phyloP scores from a whole-genome alignment of 2,113 vertebrate genomes.

The Herpailurus yagouaroundi region DNA sequence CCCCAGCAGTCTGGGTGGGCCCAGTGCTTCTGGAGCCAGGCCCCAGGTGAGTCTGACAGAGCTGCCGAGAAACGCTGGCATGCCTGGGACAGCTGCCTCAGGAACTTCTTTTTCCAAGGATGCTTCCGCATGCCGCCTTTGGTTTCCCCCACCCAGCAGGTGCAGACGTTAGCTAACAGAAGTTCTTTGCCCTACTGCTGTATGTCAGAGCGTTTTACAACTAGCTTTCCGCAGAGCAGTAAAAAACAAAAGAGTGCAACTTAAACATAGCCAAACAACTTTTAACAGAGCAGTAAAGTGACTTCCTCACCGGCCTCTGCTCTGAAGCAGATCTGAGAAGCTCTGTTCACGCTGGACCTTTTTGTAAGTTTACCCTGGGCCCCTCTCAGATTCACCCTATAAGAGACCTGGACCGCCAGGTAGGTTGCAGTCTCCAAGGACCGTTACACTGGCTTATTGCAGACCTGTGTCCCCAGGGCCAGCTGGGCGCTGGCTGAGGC shows the following conservation, averaged over 20 bases:
- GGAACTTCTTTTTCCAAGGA: background rate
- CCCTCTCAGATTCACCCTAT: background rate
- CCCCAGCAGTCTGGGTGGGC: background rate
- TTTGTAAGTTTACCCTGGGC: background rate
- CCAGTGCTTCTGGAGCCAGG: background rate
- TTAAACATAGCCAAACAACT: slow-evolving; percentile 64
- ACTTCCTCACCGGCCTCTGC: slow-evolving; percentile 42
- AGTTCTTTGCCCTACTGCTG: slow-evolving; percentile 59
- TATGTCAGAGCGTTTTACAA: slow-evolving; percentile 62
- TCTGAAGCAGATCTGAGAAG: background rate
- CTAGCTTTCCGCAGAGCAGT: slow-evolving; percentile 72
- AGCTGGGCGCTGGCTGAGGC: background rate
- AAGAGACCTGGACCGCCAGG: background rate
- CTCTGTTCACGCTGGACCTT: background rate
- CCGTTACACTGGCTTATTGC: background rate
- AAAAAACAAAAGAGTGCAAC: slow-evolving; percentile 61
- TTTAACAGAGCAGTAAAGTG: slow-evolving; percentile 63
- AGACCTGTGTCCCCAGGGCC: background rate
- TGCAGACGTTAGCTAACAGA: slow-evolving; percentile 65
- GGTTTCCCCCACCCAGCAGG: slow-evolving; percentile 26
- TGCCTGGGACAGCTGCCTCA: background rate
- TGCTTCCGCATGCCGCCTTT: background rate
- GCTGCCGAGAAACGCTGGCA: background rate
- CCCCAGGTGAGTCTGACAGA: background rate
- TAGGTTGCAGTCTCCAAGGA: background rate